These are phyloP conservation scores for Rhodinocichla rosea DNA, from an alignment of 2,113 vertebrate species.

Conservation along the genomic window DNA sequence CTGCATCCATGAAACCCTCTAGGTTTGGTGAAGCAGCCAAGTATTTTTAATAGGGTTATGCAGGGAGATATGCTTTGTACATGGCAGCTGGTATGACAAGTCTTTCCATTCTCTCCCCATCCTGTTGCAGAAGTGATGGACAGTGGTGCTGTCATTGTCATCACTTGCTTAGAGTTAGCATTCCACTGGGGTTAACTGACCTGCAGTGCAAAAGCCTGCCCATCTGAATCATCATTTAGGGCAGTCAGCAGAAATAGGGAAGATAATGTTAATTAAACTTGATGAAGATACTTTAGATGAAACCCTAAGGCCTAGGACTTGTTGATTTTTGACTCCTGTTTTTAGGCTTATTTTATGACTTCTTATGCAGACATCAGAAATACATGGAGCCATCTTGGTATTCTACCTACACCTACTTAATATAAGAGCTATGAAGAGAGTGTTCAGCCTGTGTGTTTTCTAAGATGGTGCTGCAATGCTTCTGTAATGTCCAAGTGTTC, in stretches of 20 bases:
- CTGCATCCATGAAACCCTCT: background rate
- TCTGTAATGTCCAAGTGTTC: background rate
- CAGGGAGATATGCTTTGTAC: background rate
- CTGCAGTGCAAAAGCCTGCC: background rate
- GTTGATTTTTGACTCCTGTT: background rate
- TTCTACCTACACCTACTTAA: background rate
- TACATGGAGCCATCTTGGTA: background rate
- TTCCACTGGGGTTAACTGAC: background rate
- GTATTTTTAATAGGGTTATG: background rate
- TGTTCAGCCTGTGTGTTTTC: background rate
- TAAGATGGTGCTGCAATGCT: background rate
- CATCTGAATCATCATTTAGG: background rate
- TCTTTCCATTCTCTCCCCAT: background rate
- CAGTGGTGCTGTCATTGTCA: background rate
- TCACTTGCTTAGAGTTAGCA: background rate
- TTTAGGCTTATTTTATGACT: background rate
- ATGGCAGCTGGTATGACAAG: background rate
- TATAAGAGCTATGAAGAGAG: background rate
- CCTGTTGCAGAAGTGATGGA: background rate
- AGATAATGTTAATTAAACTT: background rate
- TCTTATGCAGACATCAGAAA: background rate
- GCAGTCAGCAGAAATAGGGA: background rate
- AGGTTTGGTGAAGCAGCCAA: background rate
- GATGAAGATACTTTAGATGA: background rate
- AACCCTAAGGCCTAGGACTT: background rate